phyloP scores from a whole-genome alignment of 1,140 invertebrate species.

The Nephotettix cincticeps region DNA sequence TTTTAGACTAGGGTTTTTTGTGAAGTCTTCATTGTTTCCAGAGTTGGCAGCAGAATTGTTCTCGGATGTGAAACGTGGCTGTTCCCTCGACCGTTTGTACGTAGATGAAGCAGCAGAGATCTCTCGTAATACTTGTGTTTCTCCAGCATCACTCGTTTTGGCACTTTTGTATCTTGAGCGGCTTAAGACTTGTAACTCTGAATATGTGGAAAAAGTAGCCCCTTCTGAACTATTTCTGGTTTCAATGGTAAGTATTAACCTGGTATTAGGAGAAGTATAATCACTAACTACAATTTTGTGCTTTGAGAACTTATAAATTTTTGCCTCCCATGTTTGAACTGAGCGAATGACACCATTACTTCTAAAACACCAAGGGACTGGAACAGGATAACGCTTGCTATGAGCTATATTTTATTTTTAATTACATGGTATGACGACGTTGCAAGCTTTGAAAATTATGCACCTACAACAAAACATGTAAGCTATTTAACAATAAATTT shows the following conservation, averaged over 20 bases:
- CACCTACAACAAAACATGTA: too few species aligned
- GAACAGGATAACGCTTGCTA: too few species aligned
- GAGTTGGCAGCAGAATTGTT: conserved; percentile 83
- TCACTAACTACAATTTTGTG: too few species aligned
- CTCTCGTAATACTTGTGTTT: conserved; percentile 77
- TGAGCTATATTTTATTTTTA: too few species aligned
- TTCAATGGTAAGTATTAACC: conserved; percentile 78
- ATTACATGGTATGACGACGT: too few species aligned
- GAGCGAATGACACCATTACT: too few species aligned
- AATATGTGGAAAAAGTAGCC: conserved; percentile 75
- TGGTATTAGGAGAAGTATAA: too few species aligned
- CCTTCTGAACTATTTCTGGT: conserved; percentile 90
- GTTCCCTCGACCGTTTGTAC: conserved; percentile 75
- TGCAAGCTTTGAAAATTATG: too few species aligned
- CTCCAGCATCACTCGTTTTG: conserved; percentile 78
- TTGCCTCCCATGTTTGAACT: too few species aligned
- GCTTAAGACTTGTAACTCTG: conserved; percentile 74
- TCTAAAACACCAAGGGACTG: too few species aligned
- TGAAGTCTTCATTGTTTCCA: conserved; percentile 47
- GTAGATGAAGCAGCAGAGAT: conserved; percentile 75
- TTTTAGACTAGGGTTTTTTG: neutral
- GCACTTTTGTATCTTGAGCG: conserved; percentile 86
- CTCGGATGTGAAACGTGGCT: conserved; percentile 64
- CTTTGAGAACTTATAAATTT: too few species aligned
- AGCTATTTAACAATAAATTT: too few species aligned